Conservation (phyloP, 2,888 invertebrate genomes). For the Mystacides longicornis region DNA sequence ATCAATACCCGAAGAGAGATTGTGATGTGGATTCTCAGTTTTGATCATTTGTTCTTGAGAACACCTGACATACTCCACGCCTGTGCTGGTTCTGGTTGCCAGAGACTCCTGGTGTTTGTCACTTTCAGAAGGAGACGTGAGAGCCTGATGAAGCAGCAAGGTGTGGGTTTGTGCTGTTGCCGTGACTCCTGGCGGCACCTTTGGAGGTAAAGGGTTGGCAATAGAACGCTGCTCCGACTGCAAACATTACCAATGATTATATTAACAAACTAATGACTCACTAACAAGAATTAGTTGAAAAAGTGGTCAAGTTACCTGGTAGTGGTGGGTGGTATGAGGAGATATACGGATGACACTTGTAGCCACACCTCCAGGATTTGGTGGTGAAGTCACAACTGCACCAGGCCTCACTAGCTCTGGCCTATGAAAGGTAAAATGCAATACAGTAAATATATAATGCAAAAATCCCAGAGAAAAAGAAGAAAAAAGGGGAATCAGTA, state of each 20-base stretch:
- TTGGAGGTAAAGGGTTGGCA: slow-evolving; percentile 16
- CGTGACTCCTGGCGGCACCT: slow-evolving; percentile 5
- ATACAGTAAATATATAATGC: too few species aligned
- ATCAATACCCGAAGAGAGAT: slow-evolving; percentile 19
- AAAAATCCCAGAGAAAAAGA: too few species aligned
- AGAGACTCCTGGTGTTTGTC: slow-evolving; percentile 18
- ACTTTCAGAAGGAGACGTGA: slow-evolving; percentile 35
- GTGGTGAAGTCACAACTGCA: slow-evolving; percentile 37
- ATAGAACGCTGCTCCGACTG: slow-evolving; percentile 39
- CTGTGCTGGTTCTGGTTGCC: slow-evolving; percentile 13
- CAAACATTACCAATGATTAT: neutral
- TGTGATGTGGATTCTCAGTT: slow-evolving; percentile 16
- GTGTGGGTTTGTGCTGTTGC: slow-evolving; percentile 28
- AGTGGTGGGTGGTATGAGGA: slow-evolving; percentile 44
- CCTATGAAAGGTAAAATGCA: slow-evolving; percentile 40
- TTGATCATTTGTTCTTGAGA: slow-evolving; percentile 19
- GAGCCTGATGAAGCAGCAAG: slow-evolving; percentile 41
- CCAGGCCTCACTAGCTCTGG: slow-evolving; percentile 66
- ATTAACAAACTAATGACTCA: neutral
- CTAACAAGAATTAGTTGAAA: neutral
- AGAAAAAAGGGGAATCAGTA: neutral
- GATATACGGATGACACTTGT: slow-evolving; percentile 82
- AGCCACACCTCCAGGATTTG: slow-evolving; percentile 46
- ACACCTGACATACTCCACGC: slow-evolving; percentile 24
- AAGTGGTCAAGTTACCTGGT: slow-evolving; percentile 35